Evolutionary conservation across 2,113 vertebrate genomes (phyloP).

Genomic region (Gallinago jamesoni): DNA sequence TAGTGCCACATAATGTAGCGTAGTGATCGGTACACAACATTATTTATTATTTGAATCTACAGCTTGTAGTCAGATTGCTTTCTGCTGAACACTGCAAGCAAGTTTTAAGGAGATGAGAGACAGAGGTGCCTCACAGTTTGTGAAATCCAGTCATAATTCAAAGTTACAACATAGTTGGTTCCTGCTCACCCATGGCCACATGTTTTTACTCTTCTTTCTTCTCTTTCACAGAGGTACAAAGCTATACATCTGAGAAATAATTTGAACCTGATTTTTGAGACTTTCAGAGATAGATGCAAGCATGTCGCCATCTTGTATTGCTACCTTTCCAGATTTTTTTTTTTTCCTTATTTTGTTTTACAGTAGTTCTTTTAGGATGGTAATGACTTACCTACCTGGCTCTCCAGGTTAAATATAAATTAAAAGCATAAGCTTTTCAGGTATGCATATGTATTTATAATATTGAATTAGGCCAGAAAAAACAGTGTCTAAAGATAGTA

Average conservation of each 20-base stretch:
- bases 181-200: background rate
- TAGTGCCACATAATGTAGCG: fast-evolving
- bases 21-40: background rate
- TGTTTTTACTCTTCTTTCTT: background rate
- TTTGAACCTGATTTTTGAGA: background rate
- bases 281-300: background rate
- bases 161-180: background rate
- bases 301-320: background rate
- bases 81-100: background rate
- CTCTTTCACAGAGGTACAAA: background rate
- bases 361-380: background rate
- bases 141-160: background rate
- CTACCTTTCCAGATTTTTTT: background rate
- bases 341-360: background rate
- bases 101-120: background rate
- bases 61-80: background rate
- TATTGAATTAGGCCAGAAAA: background rate
- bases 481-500: background rate
- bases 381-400: background rate
- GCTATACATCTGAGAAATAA: background rate
- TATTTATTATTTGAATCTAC: background rate
- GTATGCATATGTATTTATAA: background rate
- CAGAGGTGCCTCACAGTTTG: background rate
- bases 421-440: background rate
- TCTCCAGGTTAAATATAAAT: background rate